Evolutionary conservation across 64 coral and sea anemone species (phyloP), one percentile per base, ranked within the genome.

Genomic region (Dendronephthya gigantea): DNA sequence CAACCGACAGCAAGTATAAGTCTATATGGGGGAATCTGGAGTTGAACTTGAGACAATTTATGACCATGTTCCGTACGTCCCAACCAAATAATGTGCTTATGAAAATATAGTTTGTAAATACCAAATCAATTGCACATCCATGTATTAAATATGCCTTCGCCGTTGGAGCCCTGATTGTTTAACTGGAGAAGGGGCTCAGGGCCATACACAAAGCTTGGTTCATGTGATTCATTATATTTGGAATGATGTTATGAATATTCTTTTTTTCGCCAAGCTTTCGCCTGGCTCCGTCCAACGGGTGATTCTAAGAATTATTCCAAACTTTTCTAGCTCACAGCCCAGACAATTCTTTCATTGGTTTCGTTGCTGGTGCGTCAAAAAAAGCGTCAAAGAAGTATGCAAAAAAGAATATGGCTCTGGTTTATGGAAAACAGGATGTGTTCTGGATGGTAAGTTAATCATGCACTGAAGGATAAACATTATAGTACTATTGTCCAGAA

Each of bases 371-470:
- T 79, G 31, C 72, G 36, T 11, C 19, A 34, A 8, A 79, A 39
- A 13, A 10, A 15, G 22, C 36, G 25, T 36, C 9, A 36, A 29
- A 35, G 36, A 37, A 37, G 36, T 19, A 36, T 79, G 32, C 37
- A 15, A 79, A 79, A 39, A 35, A 79, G 36, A 79, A 79, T 35
- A 79, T 79, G 36, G 72, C 32, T 33, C 36, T 79, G 32, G 72
- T 79, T 6, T 79, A 79, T 39, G 72, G 9, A 0, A 79, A 79
- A 79, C 32, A 79, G 30, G 72, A 79, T 79, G 0, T 8, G 16
- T 79, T 33, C 37, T 79, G 72, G 72, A 39, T 39, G 22, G 72
- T 79, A 79, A 79, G 72, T 79, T 27, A n/a, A n/a, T 62, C 25
- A 79, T 36, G 15, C 2, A 29, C 36, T 7, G 11, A 13, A 74